A percentile compares a stretch with the other conserved stretches of the same genome.
Conservation (phyloP, 2,797 vertebrate genomes). For the Cirrhinus mrigala region DNA sequence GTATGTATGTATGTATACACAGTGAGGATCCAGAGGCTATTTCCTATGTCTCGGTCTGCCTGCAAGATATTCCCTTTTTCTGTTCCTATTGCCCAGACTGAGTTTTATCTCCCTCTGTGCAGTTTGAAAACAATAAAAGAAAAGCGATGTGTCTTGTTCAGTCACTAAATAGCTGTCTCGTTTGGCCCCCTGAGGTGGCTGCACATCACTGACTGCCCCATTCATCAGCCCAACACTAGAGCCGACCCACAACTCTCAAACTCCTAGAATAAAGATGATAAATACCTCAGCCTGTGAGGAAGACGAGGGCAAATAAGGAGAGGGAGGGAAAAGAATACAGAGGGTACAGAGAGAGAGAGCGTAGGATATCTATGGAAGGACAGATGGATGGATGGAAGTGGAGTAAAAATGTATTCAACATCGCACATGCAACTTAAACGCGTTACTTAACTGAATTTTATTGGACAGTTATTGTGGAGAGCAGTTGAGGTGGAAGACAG, state of each 20-base stretch:
- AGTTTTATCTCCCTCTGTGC: constrained; percentile 61
- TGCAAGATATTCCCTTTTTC: constrained; percentile 41
- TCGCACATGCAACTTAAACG: constrained; percentile 56
- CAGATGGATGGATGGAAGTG: constrained; percentile 13
- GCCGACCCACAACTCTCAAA: constrained; percentile 68
- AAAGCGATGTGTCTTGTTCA: constrained; percentile 83
- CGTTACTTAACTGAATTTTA: constrained; percentile 67
- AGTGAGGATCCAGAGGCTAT: constrained; percentile 38
- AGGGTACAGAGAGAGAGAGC: constrained; percentile 33
- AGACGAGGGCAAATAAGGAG: constrained; percentile 46
- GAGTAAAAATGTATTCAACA: constrained; percentile 50
- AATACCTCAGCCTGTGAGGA: constrained; percentile 68
- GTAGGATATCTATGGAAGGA: not conserved
- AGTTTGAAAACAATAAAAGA: constrained; percentile 81
- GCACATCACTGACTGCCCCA: constrained; percentile 76
- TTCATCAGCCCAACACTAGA: constrained; percentile 73
- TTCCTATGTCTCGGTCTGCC: not conserved
- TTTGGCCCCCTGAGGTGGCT: constrained; percentile 80
- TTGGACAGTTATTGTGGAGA: constrained; percentile 54
- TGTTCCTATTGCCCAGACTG: constrained; percentile 55
- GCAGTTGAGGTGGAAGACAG: not conserved
- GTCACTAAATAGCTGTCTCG: constrained; percentile 84
- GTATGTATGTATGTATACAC: constrained; percentile 38
- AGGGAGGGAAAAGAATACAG: constrained; percentile 60
- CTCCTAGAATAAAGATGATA: constrained; percentile 79